These are phyloP conservation scores for Cephus sareptanus DNA, from an alignment of 2,888 invertebrate genomes.

Conservation along the genomic window DNA sequence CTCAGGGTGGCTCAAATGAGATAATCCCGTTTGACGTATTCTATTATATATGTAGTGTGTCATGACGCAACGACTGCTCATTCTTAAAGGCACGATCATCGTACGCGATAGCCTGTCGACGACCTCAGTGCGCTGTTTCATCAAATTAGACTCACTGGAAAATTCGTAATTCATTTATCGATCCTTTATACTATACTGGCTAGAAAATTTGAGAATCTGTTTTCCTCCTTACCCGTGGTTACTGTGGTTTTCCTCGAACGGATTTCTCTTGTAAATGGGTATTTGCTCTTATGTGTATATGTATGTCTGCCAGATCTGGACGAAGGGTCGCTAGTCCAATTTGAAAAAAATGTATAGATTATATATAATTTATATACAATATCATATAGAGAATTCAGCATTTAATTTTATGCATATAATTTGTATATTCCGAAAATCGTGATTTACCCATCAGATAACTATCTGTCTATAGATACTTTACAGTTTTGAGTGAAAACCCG, in stretches of 20 bases:
- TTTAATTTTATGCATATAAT: not conserved
- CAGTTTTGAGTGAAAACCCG: not conserved
- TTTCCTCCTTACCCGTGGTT: too few species aligned
- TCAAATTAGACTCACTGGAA: not conserved
- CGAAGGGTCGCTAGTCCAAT: too few species aligned
- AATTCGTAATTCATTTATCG: too few species aligned
- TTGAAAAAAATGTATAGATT: too few species aligned
- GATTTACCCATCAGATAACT: too few species aligned
- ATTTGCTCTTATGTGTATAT: too few species aligned
- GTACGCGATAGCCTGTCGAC: not conserved
- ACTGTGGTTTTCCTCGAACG: too few species aligned
- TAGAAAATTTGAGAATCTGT: too few species aligned
- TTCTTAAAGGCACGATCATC: not conserved
- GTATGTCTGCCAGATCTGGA: too few species aligned
- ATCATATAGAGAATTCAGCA: not conserved
- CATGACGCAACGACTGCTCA: not conserved
- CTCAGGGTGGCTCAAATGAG: not conserved
- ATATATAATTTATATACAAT: not conserved
- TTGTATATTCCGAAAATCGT: not conserved
- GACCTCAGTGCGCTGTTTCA: not conserved
- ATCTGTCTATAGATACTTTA: not conserved
- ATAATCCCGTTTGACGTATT: not conserved
- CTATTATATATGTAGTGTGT: not conserved
- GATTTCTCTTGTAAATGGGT: too few species aligned
- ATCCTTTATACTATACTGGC: too few species aligned